phyloP scores from a whole-genome alignment of 2,888 invertebrate species.

The Brenthis ino region DNA sequence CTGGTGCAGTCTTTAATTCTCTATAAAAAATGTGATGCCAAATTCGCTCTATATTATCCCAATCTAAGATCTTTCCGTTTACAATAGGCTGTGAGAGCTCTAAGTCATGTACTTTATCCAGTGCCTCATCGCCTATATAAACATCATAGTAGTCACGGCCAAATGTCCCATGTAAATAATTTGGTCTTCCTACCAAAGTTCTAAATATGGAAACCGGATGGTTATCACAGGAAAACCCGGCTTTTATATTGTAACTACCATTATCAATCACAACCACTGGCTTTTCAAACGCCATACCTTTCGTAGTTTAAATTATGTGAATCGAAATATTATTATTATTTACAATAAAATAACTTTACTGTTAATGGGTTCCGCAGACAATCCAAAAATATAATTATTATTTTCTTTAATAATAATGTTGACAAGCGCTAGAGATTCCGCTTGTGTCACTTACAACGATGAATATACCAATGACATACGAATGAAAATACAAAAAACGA shows the following conservation, averaged over 20 bases:
- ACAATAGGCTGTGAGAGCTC: conserved; percentile 57
- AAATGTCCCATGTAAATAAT: conserved; percentile 55
- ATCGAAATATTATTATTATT: no score
- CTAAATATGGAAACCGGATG: conserved; percentile 70
- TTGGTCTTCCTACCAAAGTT: conserved; percentile 65
- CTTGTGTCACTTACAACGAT: no score
- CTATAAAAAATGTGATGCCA: conserved; percentile 68
- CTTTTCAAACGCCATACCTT: conserved; percentile 60
- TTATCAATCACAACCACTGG: conserved; percentile 68
- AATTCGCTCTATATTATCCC: conserved; percentile 73
- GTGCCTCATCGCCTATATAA: conserved; percentile 59
- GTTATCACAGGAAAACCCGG: conserved; percentile 72
- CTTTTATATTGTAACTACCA: conserved; percentile 65
- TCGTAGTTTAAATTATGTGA: neutral
- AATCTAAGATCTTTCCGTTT: conserved; percentile 60
- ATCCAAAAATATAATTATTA: no score
- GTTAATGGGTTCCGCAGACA: no score
- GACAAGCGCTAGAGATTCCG: no score
- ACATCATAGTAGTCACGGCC: conserved; percentile 64
- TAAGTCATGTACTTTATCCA: conserved; percentile 48
- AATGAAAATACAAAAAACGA: no score
- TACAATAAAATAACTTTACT: no score
- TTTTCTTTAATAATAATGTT: no score
- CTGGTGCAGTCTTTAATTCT: conserved; percentile 69
- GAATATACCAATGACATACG: no score